These are phyloP conservation scores for Caenorhabditis sp. DNA, from an alignment of 2,888 invertebrate species.

Conservation along the genomic window DNA sequence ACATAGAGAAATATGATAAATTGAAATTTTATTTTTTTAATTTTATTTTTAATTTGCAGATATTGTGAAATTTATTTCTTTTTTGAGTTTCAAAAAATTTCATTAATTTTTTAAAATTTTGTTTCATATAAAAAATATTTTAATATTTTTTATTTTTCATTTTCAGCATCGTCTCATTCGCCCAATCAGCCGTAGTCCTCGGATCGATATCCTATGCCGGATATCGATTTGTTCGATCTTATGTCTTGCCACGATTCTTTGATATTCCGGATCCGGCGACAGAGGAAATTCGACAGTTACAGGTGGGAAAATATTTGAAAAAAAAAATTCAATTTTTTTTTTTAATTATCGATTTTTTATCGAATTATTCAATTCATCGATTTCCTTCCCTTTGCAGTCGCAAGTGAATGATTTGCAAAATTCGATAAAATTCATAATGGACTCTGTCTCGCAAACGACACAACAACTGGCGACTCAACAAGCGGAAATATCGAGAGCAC, in stretches of 20 bases:
- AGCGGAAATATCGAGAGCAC: conserved; percentile 74
- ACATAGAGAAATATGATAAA: too few species aligned
- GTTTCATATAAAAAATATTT: too few species aligned
- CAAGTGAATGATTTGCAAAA: conserved; percentile 81
- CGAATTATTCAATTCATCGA: background rate
- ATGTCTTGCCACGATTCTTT: conserved; percentile 80
- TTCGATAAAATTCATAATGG: conserved; percentile 82
- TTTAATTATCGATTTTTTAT: background rate
- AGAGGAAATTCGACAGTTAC: conserved; percentile 72
- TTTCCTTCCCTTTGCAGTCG: conserved; percentile 32
- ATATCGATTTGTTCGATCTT: conserved; percentile 79
- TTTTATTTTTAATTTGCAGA: too few species aligned
- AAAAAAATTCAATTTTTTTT: background rate
- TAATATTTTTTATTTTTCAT: background rate
- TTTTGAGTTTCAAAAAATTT: conserved; percentile 29
- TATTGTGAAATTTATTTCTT: too few species aligned
- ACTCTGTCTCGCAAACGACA: conserved; percentile 79
- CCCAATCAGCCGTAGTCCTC: conserved; percentile 77
- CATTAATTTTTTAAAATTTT: too few species aligned
- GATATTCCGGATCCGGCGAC: conserved; percentile 80
- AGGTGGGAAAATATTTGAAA: conserved; percentile 51
- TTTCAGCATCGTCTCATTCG: conserved; percentile 64
- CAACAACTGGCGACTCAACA: conserved; percentile 69
- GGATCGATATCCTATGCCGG: conserved; percentile 79
- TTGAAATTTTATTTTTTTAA: background rate